Evolutionary conservation across 2,797 vertebrate species (phyloP).

Genomic region (Hoplostethus mediterraneus): DNA sequence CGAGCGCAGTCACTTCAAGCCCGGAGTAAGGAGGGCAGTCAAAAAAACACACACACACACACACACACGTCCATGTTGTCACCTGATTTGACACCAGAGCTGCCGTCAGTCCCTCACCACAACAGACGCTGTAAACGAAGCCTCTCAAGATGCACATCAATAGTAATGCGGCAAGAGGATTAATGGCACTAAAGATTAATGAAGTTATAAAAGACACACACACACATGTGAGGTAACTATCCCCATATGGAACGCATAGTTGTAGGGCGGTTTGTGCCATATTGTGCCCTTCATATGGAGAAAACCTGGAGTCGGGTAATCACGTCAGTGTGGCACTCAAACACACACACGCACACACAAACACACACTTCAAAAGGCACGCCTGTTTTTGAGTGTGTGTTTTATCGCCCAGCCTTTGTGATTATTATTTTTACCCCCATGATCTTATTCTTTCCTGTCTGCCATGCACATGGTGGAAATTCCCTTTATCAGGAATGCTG

Average conservation of each 20-base stretch:
- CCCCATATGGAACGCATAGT: conserved; percentile 66
- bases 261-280: conserved; percentile 47
- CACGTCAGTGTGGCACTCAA: conserved; percentile 69
- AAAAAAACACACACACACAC: conserved; percentile 23
- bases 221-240: conserved; percentile 52
- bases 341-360: conserved; percentile 50
- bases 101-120: conserved; percentile 27
- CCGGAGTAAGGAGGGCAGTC: conserved; percentile 29
- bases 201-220: conserved; percentile 58
- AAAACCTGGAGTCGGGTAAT: conserved; percentile 73
- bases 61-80: conserved; percentile 15
- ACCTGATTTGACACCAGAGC: conserved; percentile 66
- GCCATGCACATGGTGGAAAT: conserved; percentile 81
- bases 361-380: conserved; percentile 59
- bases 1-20: conserved; percentile 29
- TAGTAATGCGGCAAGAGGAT: conserved; percentile 65
- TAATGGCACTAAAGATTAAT: conserved; percentile 67
- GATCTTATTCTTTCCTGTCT: conserved; percentile 81
- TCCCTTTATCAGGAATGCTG: conserved; percentile 69
- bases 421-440: conserved; percentile 74
- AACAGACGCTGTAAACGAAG: conserved; percentile 45
- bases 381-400: conserved; percentile 73
- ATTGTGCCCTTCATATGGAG: conserved; percentile 67
- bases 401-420: conserved; percentile 72
- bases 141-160: conserved; percentile 60